These are phyloP conservation scores for Onychostoma macrolepis DNA, from an alignment of 2,113 vertebrate species.

Conservation along the genomic window DNA sequence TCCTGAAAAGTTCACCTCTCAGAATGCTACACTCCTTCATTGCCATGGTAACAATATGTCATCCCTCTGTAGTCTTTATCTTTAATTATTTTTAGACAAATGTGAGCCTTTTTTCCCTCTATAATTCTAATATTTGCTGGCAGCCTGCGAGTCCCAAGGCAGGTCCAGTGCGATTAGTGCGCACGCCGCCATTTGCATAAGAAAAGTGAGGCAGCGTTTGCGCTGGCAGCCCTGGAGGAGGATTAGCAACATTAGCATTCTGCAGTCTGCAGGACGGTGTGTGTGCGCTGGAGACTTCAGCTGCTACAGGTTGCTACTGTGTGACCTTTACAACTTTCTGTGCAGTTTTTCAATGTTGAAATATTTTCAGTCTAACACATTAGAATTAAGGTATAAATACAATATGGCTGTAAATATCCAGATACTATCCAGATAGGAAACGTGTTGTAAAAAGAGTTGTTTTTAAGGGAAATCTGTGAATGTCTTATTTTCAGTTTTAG, in stretches of 20 bases:
- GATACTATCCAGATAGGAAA: not conserved
- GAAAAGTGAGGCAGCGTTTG: constrained; percentile 71
- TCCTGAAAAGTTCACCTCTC: constrained; percentile 25
- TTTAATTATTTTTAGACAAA: constrained; percentile 78
- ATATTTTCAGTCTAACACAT: not conserved
- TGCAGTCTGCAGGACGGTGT: constrained; percentile 22
- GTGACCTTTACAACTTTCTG: constrained; percentile 35
- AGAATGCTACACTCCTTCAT: constrained; percentile 18
- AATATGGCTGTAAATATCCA: not conserved
- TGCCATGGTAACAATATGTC: constrained; percentile 56
- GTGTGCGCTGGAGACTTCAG: not conserved
- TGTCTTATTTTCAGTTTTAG: not conserved
- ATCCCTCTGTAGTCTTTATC: constrained; percentile 57
- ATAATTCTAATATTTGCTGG: constrained; percentile 49
- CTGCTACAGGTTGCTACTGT: not conserved
- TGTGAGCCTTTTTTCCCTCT: constrained; percentile 62
- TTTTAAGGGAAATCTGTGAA: not conserved
- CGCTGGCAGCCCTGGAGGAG: constrained; percentile 69
- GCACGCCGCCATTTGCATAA: constrained; percentile 77
- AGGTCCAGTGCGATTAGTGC: constrained; percentile 75
- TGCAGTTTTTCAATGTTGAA: not conserved
- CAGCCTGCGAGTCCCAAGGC: constrained; percentile 60
- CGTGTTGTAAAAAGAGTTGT: not conserved
- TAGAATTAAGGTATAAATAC: not conserved
- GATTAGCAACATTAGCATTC: constrained; percentile 70